phyloP scores from a whole-genome alignment of 2,113 vertebrate species.

The Gulo gulo region DNA sequence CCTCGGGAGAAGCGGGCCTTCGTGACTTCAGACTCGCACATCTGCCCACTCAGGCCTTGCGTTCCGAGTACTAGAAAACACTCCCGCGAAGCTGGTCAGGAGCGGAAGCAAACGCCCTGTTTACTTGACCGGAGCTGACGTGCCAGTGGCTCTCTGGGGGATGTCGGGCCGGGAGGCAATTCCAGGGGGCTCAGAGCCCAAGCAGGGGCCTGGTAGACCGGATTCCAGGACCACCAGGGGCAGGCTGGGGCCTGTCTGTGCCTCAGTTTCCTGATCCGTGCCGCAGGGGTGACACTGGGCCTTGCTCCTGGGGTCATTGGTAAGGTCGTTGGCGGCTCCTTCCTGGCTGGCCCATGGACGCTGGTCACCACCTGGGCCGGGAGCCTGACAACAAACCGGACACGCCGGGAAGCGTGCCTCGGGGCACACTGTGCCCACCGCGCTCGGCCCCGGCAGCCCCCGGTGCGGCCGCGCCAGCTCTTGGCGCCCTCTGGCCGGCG shows the following conservation, averaged over 20 bases:
- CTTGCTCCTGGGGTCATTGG: accelerated
- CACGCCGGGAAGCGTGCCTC: accelerated
- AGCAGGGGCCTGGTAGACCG: accelerated
- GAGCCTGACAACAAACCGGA: accelerated
- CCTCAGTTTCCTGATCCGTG: not conserved
- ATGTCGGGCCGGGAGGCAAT: accelerated
- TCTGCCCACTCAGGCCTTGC: accelerated
- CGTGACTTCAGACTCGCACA: accelerated
- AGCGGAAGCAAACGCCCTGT: accelerated
- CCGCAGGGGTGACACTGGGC: accelerated
- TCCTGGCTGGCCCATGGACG: accelerated
- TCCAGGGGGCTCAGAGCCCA: accelerated
- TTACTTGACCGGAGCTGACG: accelerated
- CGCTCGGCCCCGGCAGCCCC: not conserved
- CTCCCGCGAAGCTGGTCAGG: accelerated
- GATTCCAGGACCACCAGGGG: accelerated
- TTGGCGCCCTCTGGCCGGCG: not conserved
- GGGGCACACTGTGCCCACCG: accelerated
- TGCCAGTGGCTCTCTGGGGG: not conserved
- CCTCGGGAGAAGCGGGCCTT: not conserved
- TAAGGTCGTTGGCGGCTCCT: accelerated
- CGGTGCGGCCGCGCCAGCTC: accelerated
- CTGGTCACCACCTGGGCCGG: accelerated
- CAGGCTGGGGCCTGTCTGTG: not conserved
- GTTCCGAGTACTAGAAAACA: accelerated